These are phyloP conservation scores for Machimus rusticus DNA, from an alignment of 2,888 invertebrate genomes.

Conservation along the genomic window DNA sequence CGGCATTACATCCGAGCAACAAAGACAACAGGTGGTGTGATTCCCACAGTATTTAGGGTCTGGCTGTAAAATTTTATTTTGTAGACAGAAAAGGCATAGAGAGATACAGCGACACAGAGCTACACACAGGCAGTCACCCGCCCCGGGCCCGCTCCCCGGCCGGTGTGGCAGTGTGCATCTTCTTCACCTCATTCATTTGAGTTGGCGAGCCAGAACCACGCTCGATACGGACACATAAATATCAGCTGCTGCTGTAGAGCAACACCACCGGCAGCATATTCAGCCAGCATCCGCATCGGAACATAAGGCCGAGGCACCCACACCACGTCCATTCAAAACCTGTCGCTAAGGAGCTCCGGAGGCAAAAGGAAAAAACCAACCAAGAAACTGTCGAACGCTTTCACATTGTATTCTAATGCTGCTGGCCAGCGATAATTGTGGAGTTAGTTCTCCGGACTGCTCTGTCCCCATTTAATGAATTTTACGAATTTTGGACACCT, in stretches of 20 bases:
- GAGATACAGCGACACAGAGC: neutral
- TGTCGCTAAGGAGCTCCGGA: constrained; percentile 9
- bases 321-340: constrained; percentile 19
- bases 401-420: constrained; percentile 34
- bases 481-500: constrained; percentile 6
- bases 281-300: constrained; percentile 16
- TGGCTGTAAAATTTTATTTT: constrained; percentile 44
- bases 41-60: constrained; percentile 47
- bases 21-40: constrained; percentile 49
- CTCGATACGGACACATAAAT: constrained; percentile 12
- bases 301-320: neutral
- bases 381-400: constrained; percentile 4
- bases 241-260: neutral
- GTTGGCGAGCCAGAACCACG: neutral
- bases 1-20: constrained; percentile 46
- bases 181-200: constrained; percentile 21
- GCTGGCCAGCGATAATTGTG: constrained; percentile 7
- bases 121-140: neutral
- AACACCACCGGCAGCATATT: neutral
- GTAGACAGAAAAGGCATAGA: neutral
- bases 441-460: neutral
- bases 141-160: no score
- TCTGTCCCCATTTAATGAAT: neutral
- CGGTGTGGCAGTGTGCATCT: constrained; percentile 10
- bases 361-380: neutral